phyloP scores from a whole-genome alignment of 2,888 invertebrate species.

The Plusia festucae region DNA sequence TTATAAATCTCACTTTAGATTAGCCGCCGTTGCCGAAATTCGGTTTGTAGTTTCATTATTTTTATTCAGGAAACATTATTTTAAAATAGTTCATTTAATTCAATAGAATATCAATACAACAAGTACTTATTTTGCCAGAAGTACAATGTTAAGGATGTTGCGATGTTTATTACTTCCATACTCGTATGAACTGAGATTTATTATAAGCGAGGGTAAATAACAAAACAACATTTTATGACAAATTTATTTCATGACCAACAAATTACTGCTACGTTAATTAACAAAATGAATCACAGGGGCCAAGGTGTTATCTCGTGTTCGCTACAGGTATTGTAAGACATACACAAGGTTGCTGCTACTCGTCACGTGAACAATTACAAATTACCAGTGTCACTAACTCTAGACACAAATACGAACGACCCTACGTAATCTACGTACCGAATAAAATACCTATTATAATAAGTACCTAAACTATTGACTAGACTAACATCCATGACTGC shows the following conservation, averaged over 20 bases:
- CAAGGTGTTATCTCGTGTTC: slow-evolving; percentile 82
- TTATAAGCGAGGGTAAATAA: slow-evolving; percentile 41
- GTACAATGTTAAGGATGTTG: no score
- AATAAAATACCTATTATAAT: slow-evolving; percentile 50
- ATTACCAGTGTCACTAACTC: slow-evolving; percentile 55
- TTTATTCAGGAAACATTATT: no score
- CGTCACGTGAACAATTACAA: slow-evolving; percentile 63
- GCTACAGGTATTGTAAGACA: slow-evolving; percentile 64
- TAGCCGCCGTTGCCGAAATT: no score
- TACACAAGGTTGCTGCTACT: slow-evolving; percentile 67
- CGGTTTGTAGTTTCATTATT: no score
- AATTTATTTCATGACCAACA: slow-evolving; percentile 84
- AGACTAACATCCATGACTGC: slow-evolving; percentile 80
- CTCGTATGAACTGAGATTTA: neutral
- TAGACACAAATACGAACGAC: slow-evolving; percentile 72
- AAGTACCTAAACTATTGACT: slow-evolving; percentile 70
- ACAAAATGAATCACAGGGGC: slow-evolving; percentile 88
- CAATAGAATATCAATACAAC: no score
- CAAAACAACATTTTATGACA: slow-evolving; percentile 68
- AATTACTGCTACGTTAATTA: slow-evolving; percentile 77
- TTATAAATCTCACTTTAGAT: slow-evolving; percentile 3
- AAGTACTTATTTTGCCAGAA: no score
- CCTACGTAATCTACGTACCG: slow-evolving; percentile 50
- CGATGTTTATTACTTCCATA: no score
- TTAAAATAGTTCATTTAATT: no score